Base-by-base conservation (phyloP, 2,888 invertebrate species). In the Zaprionus bogoriensis region DNA sequence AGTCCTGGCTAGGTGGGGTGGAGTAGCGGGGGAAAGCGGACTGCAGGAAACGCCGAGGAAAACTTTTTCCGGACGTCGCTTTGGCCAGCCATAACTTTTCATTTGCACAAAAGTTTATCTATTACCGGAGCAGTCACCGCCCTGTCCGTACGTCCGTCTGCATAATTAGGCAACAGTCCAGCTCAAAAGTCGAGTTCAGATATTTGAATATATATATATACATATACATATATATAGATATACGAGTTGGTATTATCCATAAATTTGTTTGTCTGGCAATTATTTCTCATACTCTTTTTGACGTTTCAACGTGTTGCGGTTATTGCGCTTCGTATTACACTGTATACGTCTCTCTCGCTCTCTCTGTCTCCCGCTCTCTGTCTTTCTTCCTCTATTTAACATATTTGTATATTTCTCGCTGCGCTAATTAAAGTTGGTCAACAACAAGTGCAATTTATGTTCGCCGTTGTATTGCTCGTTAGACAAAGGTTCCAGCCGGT, bases 271-370 rank as follows among this genome's bases (percentile, higher is more conserved):
- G 66, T 39, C 45, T 48, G 50, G 51, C 64, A 71, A 71, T 74
- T 74, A 74, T 67, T 71, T 71, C 17, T 42, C 53, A 59, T 70
- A 71, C 64, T 59, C 58, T 64, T 64, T 69, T 30, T 17, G 45
- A 41, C 9, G 47, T 48, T 60, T 38, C 48, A 62, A 64, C 58
- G 55, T 59, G 63, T 67, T 74, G 75, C 47, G 74, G 74, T 67
- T 74, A 59, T 65, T 67, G 67, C 47, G 71, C 64, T 65, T 62
- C 67, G 39, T 17, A 10, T 38, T 39, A 4, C 38, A 39, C 36
- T 38, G 9, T 52, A 51, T 55, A 48, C 39, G 5, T 17, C 44
- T 60, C 46, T 64, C 17, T 55, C 57, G 55, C 52, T 39, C 5
- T 14, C 44, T 60, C 42, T 68, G 1, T 61, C 36, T 19, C 38